Conservation (phyloP, 2,888 invertebrate species). For the Plagodis pulveraria region DNA sequence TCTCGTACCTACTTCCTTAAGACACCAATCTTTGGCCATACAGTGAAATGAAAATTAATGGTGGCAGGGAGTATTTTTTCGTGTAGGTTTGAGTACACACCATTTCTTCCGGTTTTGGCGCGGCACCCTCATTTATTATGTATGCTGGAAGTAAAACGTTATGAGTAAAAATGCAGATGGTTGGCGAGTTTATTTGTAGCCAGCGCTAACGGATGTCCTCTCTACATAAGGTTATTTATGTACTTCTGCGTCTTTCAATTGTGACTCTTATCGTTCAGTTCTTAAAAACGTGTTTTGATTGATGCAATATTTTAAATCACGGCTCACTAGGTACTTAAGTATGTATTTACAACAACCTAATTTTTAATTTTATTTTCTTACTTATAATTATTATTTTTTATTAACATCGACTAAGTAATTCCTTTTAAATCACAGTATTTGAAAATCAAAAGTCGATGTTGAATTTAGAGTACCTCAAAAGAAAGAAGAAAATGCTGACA, state of each 20-base stretch:
- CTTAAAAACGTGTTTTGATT: no score
- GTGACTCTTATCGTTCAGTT: background rate
- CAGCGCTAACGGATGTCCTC: slow-evolving; percentile 32
- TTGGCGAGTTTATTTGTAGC: slow-evolving; percentile 32
- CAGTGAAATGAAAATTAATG: slow-evolving; percentile 83
- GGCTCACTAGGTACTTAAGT: no score
- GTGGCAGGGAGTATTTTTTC: slow-evolving; percentile 81
- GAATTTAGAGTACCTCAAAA: no score
- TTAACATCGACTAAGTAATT: no score
- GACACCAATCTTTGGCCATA: slow-evolving; percentile 76
- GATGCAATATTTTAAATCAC: no score
- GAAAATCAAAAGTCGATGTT: no score
- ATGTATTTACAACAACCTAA: no score
- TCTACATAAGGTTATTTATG: slow-evolving; percentile 39
- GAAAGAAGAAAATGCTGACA: no score
- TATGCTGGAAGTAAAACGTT: slow-evolving; percentile 64
- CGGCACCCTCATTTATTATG: slow-evolving; percentile 80
- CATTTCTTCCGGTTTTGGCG: slow-evolving; percentile 81
- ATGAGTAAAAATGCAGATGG: slow-evolving; percentile 69
- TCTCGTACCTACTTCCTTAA: slow-evolving; percentile 61
- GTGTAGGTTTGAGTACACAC: slow-evolving; percentile 82
- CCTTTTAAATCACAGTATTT: no score
- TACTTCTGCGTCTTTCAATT: slow-evolving; percentile 25
- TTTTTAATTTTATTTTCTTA: no score
- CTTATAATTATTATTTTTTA: no score